phyloP scores from a whole-genome alignment of 1,140 invertebrate genomes.

The Drosophila lowei region DNA sequence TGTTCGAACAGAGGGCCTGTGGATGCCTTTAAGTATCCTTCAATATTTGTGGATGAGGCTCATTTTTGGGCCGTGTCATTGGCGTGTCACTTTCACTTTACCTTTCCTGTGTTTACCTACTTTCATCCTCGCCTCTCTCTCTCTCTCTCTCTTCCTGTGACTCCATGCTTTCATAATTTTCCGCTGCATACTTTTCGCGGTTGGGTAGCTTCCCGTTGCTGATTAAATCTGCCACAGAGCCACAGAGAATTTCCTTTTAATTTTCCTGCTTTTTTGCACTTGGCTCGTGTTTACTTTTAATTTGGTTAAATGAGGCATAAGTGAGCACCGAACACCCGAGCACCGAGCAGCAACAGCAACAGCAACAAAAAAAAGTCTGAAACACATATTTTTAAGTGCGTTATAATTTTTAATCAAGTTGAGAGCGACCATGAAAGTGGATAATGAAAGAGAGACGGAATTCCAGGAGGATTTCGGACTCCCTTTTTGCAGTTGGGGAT shows the following conservation, averaged over 20 bases:
- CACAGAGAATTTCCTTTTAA: conserved; percentile 52
- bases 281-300: conserved; percentile 76
- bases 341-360: no score
- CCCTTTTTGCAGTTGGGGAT: no score
- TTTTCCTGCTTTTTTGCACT: conserved; percentile 45
- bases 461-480: not conserved
- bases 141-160: not conserved
- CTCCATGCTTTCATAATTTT: conserved; percentile 54
- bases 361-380: not conserved
- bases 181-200: conserved; percentile 74
- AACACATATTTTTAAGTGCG: conserved; percentile 68
- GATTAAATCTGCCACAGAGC: conserved; percentile 61
- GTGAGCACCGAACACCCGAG: conserved; percentile 27
- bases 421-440: conserved; percentile 16
- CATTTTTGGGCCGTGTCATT: conserved; percentile 38
- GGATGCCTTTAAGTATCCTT: conserved; percentile 44
- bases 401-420: conserved; percentile 78
- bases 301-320: conserved; percentile 81
- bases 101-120: conserved; percentile 48
- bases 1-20: conserved; percentile 4
- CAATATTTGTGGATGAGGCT: conserved; percentile 50
- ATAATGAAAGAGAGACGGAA: conserved; percentile 8
- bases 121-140: conserved; percentile 22
- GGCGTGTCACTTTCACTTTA: conserved; percentile 73
- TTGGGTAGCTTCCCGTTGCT: conserved; percentile 47